Base-by-base conservation (phyloP, 2,888 invertebrate species). In the Noctua pronuba region DNA sequence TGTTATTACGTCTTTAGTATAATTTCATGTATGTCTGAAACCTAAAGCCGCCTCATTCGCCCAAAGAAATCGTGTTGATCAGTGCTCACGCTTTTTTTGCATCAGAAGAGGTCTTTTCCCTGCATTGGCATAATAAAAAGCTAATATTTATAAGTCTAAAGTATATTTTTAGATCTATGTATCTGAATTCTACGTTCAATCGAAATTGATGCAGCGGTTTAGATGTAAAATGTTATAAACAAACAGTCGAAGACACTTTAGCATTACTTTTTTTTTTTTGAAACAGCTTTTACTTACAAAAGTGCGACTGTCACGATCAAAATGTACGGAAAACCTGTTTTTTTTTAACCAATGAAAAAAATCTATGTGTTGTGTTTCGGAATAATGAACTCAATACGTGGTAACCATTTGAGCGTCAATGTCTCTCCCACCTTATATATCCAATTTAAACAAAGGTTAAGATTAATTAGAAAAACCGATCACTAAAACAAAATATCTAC, bases 401-500 rank as follows among this genome's bases (percentile, higher is more conserved):
- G 38, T 8, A 2, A 58, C 16, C 7, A 28, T 6, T 28, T 28
- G 28, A 13, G 28, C 28, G 28, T 28, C 28, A 10, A 13, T 55
- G 28, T 58, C 28, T 28, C 2, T 28, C 0, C 7, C 28, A 58
- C 16, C 58, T 41, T 41, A 8, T 41, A 41, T 7, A 41, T 41
- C 10, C 10, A 10, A 41, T 41, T 38, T 16, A n/a, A 38, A 16
- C 41, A 44, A 66, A 74, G 65, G 5, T 16, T 16, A 38, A 18
- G 35, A 73, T 68, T 86, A 65, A 85, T 70, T 52, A 52, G n/a
- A 55, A 75, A 86, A 79, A 75, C 66, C 60, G 64, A 78, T 85
- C 64, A 77, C 65, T 44, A 31, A 38, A 79, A 69, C 60, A 28
- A 70, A 80, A 85, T 69, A 67, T 28, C 70, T 31, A 70, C 65